Evolutionary conservation across 2,797 vertebrate genomes (phyloP).

Genomic region (Xerus rutilus): DNA sequence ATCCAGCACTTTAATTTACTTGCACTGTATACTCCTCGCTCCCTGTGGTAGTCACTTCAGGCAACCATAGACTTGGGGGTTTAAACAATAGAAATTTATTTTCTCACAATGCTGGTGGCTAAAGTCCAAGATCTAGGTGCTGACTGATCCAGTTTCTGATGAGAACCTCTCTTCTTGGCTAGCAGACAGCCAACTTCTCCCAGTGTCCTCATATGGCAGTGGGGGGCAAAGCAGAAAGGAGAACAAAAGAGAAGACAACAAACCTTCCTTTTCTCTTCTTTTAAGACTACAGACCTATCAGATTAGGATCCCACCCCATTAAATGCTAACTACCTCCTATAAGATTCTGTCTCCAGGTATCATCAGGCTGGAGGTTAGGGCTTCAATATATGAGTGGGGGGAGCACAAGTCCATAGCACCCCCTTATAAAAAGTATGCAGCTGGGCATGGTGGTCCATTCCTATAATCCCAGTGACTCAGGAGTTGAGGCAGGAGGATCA

Average conservation of each 20-base stretch:
- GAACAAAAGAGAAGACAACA: neutral
- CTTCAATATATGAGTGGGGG: neutral
- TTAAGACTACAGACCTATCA: neutral
- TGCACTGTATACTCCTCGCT: neutral
- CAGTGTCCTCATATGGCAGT: neutral
- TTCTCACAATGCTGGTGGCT: neutral
- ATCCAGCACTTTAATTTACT: neutral
- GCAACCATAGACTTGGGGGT: neutral
- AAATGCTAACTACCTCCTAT: neutral
- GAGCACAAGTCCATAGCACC: neutral
- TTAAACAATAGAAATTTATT: neutral
- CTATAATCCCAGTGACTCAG: too few species aligned
- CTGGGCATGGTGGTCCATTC: too few species aligned
- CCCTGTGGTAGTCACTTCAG: neutral
- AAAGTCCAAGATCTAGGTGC: neutral
- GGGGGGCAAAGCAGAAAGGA: neutral
- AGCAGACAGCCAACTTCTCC: neutral
- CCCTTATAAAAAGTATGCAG: too few species aligned
- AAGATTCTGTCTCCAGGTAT: neutral
- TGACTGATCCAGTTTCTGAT: neutral
- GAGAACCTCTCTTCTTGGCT: neutral
- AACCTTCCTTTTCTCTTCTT: neutral
- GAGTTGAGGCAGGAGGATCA: too few species aligned
- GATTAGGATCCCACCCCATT: constrained; percentile 13
- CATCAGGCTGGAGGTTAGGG: neutral